Evolutionary conservation across 2,888 invertebrate genomes (phyloP).

Genomic region (Volucella inflata): DNA sequence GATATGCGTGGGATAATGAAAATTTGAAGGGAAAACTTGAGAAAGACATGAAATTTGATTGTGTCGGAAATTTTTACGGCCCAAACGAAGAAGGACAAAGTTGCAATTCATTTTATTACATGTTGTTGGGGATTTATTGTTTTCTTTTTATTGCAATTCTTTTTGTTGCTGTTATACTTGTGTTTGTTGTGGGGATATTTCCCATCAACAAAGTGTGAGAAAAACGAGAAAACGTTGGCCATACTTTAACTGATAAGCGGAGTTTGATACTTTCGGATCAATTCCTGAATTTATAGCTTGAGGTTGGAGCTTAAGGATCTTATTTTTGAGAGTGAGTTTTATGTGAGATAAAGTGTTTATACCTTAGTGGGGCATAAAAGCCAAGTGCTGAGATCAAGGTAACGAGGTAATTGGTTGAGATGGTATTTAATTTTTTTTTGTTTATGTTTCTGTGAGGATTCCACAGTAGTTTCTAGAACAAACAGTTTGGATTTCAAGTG

Average conservation of each 20-base stretch:
- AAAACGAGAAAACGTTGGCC: background rate
- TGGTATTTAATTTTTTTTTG: too few relatives aligned
- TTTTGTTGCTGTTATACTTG: background rate
- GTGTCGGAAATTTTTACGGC: slow-evolving; percentile 34
- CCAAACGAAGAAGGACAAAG: background rate
- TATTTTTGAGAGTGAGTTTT: too few relatives aligned
- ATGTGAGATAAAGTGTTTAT: too few relatives aligned
- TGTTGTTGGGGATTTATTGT: slow-evolving; percentile 25
- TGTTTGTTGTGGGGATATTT: background rate
- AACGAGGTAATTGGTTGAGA: too few relatives aligned
- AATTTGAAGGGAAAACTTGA: slow-evolving; percentile 37
- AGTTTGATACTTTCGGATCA: too few relatives aligned
- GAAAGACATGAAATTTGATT: slow-evolving; percentile 49
- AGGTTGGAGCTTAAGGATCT: too few relatives aligned
- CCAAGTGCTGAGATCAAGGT: too few relatives aligned
- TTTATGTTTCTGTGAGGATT: too few relatives aligned
- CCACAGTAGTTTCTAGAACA: too few relatives aligned
- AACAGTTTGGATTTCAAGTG: too few relatives aligned
- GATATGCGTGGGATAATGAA: background rate
- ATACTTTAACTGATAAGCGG: background rate
- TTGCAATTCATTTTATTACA: slow-evolving; percentile 34
- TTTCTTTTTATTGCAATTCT: slow-evolving; percentile 8
- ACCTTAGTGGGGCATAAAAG: too few relatives aligned
- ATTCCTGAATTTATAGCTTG: too few relatives aligned
- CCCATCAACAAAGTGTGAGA: background rate